Conservation (phyloP, 2,797 vertebrate species). For the Schizothorax lantsangensis region DNA sequence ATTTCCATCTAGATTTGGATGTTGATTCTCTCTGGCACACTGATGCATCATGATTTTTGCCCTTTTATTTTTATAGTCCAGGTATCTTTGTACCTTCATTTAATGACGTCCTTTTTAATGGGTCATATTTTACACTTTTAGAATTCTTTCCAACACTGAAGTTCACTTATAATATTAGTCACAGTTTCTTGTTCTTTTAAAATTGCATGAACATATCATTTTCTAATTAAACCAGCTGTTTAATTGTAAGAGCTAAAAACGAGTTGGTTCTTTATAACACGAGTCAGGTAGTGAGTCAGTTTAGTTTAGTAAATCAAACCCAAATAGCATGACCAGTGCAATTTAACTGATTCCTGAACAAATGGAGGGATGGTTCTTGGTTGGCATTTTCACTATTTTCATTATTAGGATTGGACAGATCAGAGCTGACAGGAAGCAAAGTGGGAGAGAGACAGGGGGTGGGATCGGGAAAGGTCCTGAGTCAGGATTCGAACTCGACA, state of each 20-base stretch:
- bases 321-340: background rate
- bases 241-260: background rate
- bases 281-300: background rate
- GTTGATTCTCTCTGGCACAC: background rate
- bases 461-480: too few relatives aligned
- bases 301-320: background rate
- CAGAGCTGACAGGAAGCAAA: too few relatives aligned
- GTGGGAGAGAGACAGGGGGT: too few relatives aligned
- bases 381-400: too few relatives aligned
- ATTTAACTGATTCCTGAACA: background rate
- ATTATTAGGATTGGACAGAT: too few relatives aligned
- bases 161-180: background rate
- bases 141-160: background rate
- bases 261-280: too few relatives aligned
- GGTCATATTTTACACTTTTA: background rate
- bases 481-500: too few relatives aligned
- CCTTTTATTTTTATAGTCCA: background rate
- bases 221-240: background rate
- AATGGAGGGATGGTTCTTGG: background rate
- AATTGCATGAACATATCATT: background rate
- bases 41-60: background rate
- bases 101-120: background rate
- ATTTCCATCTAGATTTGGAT: slow-evolving; percentile 15
- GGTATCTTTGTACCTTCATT: background rate
- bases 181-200: background rate